Evolutionary conservation across 2,888 invertebrate genomes (phyloP).

Genomic region (Coelopa pilipes): DNA sequence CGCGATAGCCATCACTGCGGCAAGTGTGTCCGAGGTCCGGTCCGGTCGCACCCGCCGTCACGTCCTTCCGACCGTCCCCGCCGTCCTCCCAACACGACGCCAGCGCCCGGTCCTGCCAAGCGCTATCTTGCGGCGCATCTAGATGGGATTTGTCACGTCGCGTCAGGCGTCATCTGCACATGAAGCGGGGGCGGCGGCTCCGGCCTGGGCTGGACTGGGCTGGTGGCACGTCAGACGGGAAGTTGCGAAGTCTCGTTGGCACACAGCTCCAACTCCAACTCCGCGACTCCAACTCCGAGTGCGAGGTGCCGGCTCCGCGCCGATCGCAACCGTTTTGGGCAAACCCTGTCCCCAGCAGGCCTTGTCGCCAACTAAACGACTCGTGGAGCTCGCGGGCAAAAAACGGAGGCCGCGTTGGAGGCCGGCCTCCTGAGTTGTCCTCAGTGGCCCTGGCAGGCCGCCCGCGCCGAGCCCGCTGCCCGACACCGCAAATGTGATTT

Average conservation of each 20-base stretch:
- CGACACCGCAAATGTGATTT: slow-evolving; percentile 25
- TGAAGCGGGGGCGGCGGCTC: not conserved
- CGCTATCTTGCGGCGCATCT: slow-evolving; percentile 51
- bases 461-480: not conserved
- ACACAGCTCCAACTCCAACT: not conserved
- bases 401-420: too few relatives aligned
- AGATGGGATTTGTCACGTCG: slow-evolving; percentile 66
- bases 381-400: too few relatives aligned
- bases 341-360: not conserved
- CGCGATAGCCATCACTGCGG: slow-evolving; percentile 16
- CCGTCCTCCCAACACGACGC: not conserved
- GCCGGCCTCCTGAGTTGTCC: too few relatives aligned
- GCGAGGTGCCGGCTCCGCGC: not conserved
- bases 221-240: not conserved
- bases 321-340: not conserved
- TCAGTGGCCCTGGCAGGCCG: not conserved
- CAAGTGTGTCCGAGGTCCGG: too few relatives aligned
- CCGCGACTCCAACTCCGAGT: not conserved
- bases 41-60: not conserved
- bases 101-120: not conserved
- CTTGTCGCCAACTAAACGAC: too few relatives aligned
- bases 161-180: slow-evolving; percentile 32
- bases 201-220: not conserved
- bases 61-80: not conserved
- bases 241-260: not conserved